Conservation (phyloP, 2,888 invertebrate species). For the Plemyria rubiginata region DNA sequence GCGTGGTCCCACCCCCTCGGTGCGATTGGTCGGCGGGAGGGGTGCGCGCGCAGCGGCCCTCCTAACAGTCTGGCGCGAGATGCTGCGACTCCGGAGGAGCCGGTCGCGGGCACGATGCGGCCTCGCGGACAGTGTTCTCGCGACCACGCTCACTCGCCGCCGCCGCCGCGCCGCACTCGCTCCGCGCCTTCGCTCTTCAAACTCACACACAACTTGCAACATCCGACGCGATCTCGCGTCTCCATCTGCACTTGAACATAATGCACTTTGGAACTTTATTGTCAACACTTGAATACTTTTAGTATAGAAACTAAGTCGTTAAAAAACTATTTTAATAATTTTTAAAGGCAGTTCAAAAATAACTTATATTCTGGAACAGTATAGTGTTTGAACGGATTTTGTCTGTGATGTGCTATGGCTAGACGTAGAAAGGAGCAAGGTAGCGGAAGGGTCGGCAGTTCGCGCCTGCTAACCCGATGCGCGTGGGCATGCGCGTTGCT, state of each 20-base stretch:
- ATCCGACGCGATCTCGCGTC: constrained; percentile 20
- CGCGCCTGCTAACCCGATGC: constrained; percentile 62
- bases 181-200: constrained; percentile 8
- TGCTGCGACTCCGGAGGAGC: constrained; percentile 71
- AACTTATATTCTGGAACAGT: constrained; percentile 39
- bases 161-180: constrained; percentile 43
- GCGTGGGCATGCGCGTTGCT: constrained; percentile 78
- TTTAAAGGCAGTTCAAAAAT: neutral
- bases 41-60: constrained; percentile 82
- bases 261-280: constrained; percentile 24
- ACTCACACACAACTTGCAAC: constrained; percentile 14
- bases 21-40: constrained; percentile 69
- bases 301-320: neutral
- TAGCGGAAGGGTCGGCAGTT: constrained; percentile 50
- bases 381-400: constrained; percentile 45
- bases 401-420: constrained; percentile 82
- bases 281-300: constrained; percentile 15
- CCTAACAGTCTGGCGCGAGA: constrained; percentile 72
- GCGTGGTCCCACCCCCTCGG: constrained; percentile 77
- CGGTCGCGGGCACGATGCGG: constrained; percentile 75
- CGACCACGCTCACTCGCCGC: constrained; percentile 66
- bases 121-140: constrained; percentile 70
- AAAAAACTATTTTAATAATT: neutral
- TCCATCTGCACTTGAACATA: constrained; percentile 7
- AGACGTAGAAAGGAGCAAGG: constrained; percentile 52